These are phyloP conservation scores for Tiaroga cobitis DNA, from an alignment of 2,797 vertebrate species.

Conservation along the genomic window DNA sequence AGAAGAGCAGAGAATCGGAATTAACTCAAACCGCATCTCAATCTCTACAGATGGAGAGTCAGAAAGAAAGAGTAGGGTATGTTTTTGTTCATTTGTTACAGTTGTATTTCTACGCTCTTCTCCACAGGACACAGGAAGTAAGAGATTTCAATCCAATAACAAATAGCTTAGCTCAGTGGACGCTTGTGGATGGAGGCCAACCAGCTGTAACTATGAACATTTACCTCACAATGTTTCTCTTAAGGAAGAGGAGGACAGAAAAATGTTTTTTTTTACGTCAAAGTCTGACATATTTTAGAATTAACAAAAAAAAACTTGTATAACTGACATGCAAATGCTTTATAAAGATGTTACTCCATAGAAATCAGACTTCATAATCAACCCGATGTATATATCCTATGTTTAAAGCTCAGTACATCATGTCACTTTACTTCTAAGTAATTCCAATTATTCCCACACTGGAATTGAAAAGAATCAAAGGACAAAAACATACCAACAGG, in stretches of 20 bases:
- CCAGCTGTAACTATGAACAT: slow-evolving; percentile 14
- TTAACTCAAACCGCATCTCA: neutral
- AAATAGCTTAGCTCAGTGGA: slow-evolving; percentile 28
- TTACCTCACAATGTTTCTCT: neutral
- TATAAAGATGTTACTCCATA: neutral
- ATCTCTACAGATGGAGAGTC: neutral
- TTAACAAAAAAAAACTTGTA: neutral
- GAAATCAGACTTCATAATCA: neutral
- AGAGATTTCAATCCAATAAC: slow-evolving; percentile 43
- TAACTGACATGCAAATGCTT: neutral
- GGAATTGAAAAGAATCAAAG: neutral
- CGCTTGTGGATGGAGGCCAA: neutral
- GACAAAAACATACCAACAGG: neutral
- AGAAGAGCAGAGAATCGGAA: neutral
- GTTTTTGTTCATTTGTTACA: slow-evolving; percentile 31
- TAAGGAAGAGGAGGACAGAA: neutral
- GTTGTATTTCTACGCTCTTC: slow-evolving; percentile 17
- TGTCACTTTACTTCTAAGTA: neutral
- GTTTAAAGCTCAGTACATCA: neutral
- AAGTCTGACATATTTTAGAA: neutral
- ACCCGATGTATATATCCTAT: neutral
- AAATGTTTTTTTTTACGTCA: neutral
- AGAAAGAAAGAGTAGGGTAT: neutral
- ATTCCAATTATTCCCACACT: neutral
- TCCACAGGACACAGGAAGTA: slow-evolving; percentile 37